These are phyloP conservation scores for Athalia circularis DNA, from an alignment of 2,888 invertebrate species.

Conservation along the genomic window DNA sequence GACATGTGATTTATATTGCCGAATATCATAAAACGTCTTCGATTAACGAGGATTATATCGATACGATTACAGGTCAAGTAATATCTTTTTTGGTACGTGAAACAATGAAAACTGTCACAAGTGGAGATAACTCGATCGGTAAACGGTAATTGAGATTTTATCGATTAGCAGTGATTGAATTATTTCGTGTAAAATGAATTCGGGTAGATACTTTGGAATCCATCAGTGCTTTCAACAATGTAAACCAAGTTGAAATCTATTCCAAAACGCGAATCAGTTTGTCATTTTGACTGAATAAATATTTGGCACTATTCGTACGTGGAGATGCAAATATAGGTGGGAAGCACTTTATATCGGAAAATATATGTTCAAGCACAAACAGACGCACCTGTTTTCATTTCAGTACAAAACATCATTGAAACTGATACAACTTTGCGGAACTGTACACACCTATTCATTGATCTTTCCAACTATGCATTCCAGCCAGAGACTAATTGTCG, in stretches of 20 bases:
- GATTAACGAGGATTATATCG: too few species aligned
- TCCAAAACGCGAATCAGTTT: conserved; percentile 26
- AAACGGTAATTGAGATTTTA: too few species aligned
- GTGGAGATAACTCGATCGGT: too few species aligned
- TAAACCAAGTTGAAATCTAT: conserved; percentile 1
- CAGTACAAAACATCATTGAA: conserved; percentile 10
- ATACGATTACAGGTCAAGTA: too few species aligned
- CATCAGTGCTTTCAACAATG: neutral
- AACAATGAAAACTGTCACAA: too few species aligned
- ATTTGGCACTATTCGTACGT: neutral
- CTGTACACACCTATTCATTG: too few species aligned
- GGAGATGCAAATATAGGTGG: conserved; percentile 27
- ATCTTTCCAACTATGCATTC: too few species aligned
- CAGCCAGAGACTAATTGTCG: neutral
- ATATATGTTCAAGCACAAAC: conserved; percentile 9
- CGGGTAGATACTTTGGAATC: neutral
- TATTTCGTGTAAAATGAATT: neutral
- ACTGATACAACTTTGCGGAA: neutral
- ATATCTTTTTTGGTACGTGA: too few species aligned
- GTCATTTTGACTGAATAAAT: conserved; percentile 15
- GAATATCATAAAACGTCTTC: too few species aligned
- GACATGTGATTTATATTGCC: too few species aligned
- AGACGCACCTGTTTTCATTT: conserved; percentile 28
- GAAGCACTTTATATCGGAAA: neutral
- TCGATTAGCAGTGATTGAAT: neutral